Evolutionary conservation across 30 jellyfish, hydroid and myxozoan species (phyloP).

Genomic region (Cassiopea xamachana): DNA sequence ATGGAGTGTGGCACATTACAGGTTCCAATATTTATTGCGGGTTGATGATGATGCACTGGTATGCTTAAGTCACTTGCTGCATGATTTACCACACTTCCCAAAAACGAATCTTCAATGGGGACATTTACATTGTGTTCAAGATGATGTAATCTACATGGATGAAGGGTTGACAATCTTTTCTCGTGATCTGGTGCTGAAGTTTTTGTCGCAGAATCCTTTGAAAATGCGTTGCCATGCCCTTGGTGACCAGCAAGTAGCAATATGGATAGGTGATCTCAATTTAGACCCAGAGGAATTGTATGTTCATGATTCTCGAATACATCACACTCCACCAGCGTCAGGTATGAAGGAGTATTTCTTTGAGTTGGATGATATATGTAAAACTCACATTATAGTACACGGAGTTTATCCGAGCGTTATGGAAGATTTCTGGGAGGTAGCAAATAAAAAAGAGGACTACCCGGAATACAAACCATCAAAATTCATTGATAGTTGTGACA

Average conservation of each 20-base stretch:
- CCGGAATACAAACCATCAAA: constrained; percentile 6
- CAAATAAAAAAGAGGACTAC: constrained; percentile 26
- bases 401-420: constrained; percentile 74
- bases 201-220: constrained; percentile 79
- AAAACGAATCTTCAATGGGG: constrained; percentile 76
- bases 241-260: constrained; percentile 83
- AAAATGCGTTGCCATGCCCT: constrained; percentile 76
- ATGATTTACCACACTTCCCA: constrained; percentile 41
- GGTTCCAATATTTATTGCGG: constrained; percentile 65
- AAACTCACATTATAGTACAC: constrained; percentile 65
- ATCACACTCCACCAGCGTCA: constrained; percentile 83
- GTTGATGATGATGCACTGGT: constrained; percentile 82
- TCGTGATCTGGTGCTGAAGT: constrained; percentile 68
- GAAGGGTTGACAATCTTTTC: constrained; percentile 82
- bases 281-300: constrained; percentile 60
- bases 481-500: constrained; percentile 25
- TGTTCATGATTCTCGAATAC: constrained; percentile 75
- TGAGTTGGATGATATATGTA: constrained; percentile 72
- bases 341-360: constrained; percentile 43
- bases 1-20: constrained; percentile 79
- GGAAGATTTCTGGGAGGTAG: constrained; percentile 71
- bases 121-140: constrained; percentile 48
- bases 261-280: constrained; percentile 74
- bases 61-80: constrained; percentile 68
- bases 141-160: constrained; percentile 56